A percentile compares a stretch with the other conserved stretches of the same genome.
Conservation (phyloP, 2,888 invertebrate genomes). For the Spilosoma lubricipeda region DNA sequence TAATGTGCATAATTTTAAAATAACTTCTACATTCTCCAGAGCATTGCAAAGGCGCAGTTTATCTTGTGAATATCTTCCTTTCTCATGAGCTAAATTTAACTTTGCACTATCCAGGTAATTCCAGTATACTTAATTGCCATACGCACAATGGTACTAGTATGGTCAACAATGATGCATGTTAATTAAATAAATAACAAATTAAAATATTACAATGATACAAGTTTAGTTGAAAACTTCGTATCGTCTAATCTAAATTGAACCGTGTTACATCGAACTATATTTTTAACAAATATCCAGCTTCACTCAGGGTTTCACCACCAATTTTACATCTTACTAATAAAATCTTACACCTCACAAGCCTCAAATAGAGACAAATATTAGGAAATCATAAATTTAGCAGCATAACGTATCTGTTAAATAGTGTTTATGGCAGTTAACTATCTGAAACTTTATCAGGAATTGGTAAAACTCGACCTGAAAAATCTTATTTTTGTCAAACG, state of each 20-base stretch:
- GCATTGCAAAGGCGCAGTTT: slow-evolving; percentile 14
- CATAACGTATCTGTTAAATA: too few species aligned
- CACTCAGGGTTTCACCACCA: too few species aligned
- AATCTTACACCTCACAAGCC: too few species aligned
- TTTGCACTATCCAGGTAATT: neutral
- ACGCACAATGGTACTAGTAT: neutral
- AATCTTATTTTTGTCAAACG: too few species aligned
- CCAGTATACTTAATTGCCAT: neutral
- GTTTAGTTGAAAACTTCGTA: neutral
- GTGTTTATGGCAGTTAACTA: too few species aligned
- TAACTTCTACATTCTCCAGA: slow-evolving; percentile 13
- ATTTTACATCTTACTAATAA: too few species aligned
- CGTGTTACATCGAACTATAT: too few species aligned
- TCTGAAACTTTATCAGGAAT: too few species aligned
- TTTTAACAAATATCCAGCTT: too few species aligned
- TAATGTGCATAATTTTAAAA: slow-evolving; percentile 17
- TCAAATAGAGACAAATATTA: too few species aligned
- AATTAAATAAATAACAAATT: neutral
- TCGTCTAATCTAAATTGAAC: neutral
- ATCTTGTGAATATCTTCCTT: slow-evolving; percentile 21
- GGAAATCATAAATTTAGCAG: too few species aligned
- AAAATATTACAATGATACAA: neutral
- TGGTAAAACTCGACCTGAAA: too few species aligned
- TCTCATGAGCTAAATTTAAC: slow-evolving; percentile 10
- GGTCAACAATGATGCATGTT: neutral